Base-by-base conservation (phyloP, 2,797 vertebrate genomes). In the Erpetoichthys calabaricus region DNA sequence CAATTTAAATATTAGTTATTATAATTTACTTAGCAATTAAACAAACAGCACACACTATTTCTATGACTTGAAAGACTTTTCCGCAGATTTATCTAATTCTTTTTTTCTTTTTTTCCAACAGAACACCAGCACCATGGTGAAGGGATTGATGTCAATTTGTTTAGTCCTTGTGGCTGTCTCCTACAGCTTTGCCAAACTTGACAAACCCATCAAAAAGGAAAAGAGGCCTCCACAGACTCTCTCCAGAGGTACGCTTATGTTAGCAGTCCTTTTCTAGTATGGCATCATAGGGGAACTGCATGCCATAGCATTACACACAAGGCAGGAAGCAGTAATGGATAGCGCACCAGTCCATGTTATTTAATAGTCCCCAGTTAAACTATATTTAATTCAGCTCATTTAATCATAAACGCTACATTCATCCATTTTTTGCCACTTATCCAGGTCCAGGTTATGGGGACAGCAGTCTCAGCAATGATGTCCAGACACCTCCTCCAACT, bases 201-300 rank as follows among this genome's bases (percentile, higher is more conserved):
- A 80, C 42, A 89, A 85, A 66, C 71, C 71, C 1, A 75, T 73
- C 1, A 92, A 86, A 70, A 76, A 80, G 47, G 85, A 84, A 3
- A 87, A 76, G 65, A 82, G 84, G 59, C 65, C 87, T 53, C 90
- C 92, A 46, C 90, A 97, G 78, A 95, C 90, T 3, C 86, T 98
- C 10, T 93, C 92, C 68, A 87, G 94, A 92, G 95, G 95, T 97
- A 65, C 60, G 69, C 10, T 9, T 1, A 45, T 45, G 5, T 43
- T 51, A 25, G 8, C 10, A 6, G 4, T 42, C 49, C 8, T 9
- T 45, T 53, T 7, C 6, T n/a, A 9, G 8, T 59, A 41, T 44
- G 55, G 5, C 7, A 8, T 3, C 47, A 45, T 25, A 5, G 47
- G 47, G 7, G 7, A 49, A 3, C n/a, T 7, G n/a, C 47, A 49